Percentiles rank a stretch among this genome's conserved stretches.
Evolutionary conservation across 35 echinoderm and acorn worm genomes (phyloP).

Genomic region (Acanthaster planci): DNA sequence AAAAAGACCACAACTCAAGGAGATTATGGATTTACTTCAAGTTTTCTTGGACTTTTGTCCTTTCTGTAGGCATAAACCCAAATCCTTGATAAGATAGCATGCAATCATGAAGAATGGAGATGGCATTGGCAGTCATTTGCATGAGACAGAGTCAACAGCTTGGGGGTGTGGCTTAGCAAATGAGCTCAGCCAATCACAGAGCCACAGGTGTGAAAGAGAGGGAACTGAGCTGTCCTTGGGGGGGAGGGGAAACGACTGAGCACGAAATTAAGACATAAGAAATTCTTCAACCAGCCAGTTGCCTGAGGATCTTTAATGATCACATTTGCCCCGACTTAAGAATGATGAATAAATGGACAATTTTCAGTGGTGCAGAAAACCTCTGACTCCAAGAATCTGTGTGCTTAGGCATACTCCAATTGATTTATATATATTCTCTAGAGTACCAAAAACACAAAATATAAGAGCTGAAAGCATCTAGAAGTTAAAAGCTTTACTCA

Average conservation of each 20-base stretch:
- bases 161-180: neutral
- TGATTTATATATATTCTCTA: too few relatives aligned
- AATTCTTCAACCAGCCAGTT: too few relatives aligned
- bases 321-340: too few relatives aligned
- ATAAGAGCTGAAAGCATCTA: neutral
- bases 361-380: too few relatives aligned
- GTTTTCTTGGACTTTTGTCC: conserved; percentile 15
- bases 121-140: neutral
- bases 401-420: too few relatives aligned
- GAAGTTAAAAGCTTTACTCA: conserved; percentile 9
- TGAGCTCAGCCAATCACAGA: neutral
- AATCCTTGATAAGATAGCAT: neutral
- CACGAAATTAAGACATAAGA: too few relatives aligned
- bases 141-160: neutral
- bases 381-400: too few relatives aligned
- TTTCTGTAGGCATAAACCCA: neutral
- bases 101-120: neutral
- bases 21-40: conserved; percentile 27
- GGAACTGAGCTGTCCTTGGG: too few relatives aligned
- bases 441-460: too few relatives aligned
- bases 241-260: too few relatives aligned
- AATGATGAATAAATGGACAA: too few relatives aligned
- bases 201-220: neutral
- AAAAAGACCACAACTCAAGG: conserved; percentile 10
- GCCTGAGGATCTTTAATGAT: too few relatives aligned